Percentiles rank a stretch among this genome's conserved stretches.
Evolutionary conservation across 1,140 invertebrate genomes (phyloP).

Genomic region (Listronotus oregonensis): DNA sequence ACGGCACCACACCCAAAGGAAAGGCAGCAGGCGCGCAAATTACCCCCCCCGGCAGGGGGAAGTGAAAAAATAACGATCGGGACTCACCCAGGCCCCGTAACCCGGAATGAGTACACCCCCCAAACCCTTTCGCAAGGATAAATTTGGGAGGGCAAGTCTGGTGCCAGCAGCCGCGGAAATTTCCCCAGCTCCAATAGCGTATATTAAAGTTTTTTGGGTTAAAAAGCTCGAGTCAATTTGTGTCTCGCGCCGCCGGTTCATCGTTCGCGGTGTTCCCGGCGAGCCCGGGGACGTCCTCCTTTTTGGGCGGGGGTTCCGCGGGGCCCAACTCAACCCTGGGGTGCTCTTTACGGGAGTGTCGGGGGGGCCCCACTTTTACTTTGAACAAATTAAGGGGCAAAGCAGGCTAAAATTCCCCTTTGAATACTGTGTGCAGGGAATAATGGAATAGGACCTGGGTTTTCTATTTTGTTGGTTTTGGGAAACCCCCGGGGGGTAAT

Average conservation of each 20-base stretch:
- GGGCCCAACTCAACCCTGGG: constrained; percentile 56
- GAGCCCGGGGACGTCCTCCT: constrained; percentile 39
- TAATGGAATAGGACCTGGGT: constrained; percentile 83
- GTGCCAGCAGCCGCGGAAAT: constrained; percentile 79
- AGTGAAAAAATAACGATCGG: constrained; percentile 83
- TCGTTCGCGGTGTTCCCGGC: constrained; percentile 38
- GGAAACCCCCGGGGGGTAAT: constrained; percentile 75
- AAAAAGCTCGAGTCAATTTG: constrained; percentile 76
- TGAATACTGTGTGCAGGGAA: constrained; percentile 75
- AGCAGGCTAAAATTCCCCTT: constrained; percentile 69
- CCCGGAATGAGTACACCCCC: constrained; percentile 86
- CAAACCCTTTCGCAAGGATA: constrained; percentile 88
- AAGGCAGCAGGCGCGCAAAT: constrained; percentile 62
- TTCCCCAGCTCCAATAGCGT: constrained; percentile 76
- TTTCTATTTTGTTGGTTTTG: constrained; percentile 73
- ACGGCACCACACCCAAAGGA: constrained; percentile 83
- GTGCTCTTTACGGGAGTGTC: constrained; percentile 65
- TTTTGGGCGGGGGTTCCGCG: no score
- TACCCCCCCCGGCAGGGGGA: constrained; percentile 79
- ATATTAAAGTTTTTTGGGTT: constrained; percentile 81
- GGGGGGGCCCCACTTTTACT: constrained; percentile 70
- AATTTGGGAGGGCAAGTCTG: constrained; percentile 86
- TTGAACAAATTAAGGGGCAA: constrained; percentile 87
- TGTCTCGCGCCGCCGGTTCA: constrained; percentile 63
- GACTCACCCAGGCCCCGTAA: constrained; percentile 74